These are phyloP conservation scores for Sarcophaga subvicina DNA, from an alignment of 2,888 invertebrate genomes.

Conservation along the genomic window DNA sequence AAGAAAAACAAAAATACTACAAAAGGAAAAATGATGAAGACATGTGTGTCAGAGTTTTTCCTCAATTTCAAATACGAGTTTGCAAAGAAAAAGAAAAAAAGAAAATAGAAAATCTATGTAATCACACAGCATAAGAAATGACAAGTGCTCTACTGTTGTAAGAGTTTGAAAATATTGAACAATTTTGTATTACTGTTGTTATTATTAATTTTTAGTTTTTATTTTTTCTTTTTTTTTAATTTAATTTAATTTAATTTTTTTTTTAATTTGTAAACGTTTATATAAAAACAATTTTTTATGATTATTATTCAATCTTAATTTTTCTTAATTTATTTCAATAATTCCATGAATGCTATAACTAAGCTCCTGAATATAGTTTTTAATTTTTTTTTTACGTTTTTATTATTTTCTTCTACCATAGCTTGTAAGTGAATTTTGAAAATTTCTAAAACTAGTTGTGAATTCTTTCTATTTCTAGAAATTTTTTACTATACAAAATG, in stretches of 20 bases:
- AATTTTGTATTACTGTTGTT: constrained; percentile 61
- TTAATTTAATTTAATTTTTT: constrained; percentile 36
- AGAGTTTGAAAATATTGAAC: constrained; percentile 19
- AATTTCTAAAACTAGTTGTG: constrained; percentile 26
- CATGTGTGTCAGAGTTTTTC: too few species aligned
- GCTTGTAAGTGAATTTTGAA: constrained; percentile 10
- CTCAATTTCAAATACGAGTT: not conserved
- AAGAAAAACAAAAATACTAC: constrained; percentile 38
- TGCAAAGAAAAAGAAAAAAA: constrained; percentile 4
- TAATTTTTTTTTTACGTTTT: not conserved
- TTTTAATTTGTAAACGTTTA: not conserved
- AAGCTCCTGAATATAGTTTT: constrained; percentile 37
- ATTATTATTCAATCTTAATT: constrained; percentile 53
- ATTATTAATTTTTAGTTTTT: constrained; percentile 36
- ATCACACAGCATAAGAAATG: constrained; percentile 40
- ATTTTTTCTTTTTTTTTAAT: constrained; percentile 12
- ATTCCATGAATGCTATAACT: constrained; percentile 45
- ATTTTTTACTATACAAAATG: constrained; percentile 13
- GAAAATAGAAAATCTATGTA: not conserved
- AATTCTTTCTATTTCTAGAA: constrained; percentile 13
- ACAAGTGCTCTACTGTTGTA: constrained; percentile 36
- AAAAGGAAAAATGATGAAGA: not conserved
- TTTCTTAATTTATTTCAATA: constrained; percentile 31
- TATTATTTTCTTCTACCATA: constrained; percentile 16
- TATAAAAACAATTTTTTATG: not conserved